Evolutionary conservation across 2,888 invertebrate genomes (phyloP).

Genomic region (Seira musarum): DNA sequence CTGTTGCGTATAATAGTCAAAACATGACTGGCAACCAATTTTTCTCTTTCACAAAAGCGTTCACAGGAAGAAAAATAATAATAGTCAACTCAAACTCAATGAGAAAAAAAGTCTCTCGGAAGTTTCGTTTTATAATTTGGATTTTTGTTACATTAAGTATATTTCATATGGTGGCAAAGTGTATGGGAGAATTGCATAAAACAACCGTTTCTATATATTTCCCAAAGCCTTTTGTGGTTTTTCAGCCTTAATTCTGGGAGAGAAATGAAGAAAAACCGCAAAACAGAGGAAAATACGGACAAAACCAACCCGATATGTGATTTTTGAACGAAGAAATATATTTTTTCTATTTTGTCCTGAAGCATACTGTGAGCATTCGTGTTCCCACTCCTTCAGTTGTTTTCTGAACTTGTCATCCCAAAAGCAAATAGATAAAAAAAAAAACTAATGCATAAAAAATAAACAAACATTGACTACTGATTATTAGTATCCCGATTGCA

Average conservation of each 20-base stretch:
- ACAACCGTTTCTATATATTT: slow-evolving; percentile 55
- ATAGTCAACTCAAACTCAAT: too few relatives aligned
- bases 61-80: slow-evolving; percentile 23
- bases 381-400: not conserved
- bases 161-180: not conserved
- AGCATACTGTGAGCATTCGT: not conserved
- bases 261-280: slow-evolving; percentile 59
- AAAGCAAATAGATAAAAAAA: slow-evolving; percentile 38
- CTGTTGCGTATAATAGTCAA: slow-evolving; percentile 52
- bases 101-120: too few relatives aligned
- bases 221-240: slow-evolving; percentile 48
- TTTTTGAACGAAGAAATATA: slow-evolving; percentile 23
- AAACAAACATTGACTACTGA: slow-evolving; percentile 39
- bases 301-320: slow-evolving; percentile 58
- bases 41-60: slow-evolving; percentile 36
- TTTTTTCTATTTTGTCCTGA: slow-evolving; percentile 21
- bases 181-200: slow-evolving; percentile 15
- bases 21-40: slow-evolving; percentile 54
- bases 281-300: slow-evolving; percentile 55
- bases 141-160: not conserved
- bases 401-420: slow-evolving; percentile 42
- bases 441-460: slow-evolving; percentile 27
- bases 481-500: slow-evolving; percentile 57
- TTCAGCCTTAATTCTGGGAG: slow-evolving; percentile 57
- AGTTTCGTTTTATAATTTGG: slow-evolving; percentile 17